phyloP scores from a whole-genome alignment of 1,140 invertebrate species.

The Aphidius gifuensis region DNA sequence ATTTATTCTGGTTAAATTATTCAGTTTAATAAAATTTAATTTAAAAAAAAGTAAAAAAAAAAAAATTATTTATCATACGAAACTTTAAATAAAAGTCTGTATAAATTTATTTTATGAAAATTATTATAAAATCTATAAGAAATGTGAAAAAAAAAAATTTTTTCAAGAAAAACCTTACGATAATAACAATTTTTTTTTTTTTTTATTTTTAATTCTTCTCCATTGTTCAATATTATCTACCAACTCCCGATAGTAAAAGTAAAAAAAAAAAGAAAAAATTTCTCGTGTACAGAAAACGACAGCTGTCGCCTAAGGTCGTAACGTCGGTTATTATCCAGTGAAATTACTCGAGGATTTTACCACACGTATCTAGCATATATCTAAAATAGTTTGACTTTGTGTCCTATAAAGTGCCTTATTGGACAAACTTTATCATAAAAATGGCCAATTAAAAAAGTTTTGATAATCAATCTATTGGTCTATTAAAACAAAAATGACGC shows the following conservation, averaged over 20 bases:
- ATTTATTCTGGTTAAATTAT: no score
- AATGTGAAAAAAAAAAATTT: no score
- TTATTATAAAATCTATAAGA: no score
- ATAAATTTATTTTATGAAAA: no score
- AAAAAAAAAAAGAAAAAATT: slow-evolving; percentile 2
- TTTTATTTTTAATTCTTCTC: neutral
- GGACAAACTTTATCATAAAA: slow-evolving; percentile 14
- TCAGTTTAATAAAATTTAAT: no score
- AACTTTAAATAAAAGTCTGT: no score
- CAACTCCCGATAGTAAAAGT: slow-evolving; percentile 5
- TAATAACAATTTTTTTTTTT: slow-evolving; percentile 1
- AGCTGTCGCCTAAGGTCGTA: slow-evolving; percentile 13
- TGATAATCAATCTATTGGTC: slow-evolving; percentile 15
- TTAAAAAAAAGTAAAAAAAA: no score
- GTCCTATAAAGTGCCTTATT: slow-evolving; percentile 2
- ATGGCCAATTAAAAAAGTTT: slow-evolving; percentile 14
- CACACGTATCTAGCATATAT: slow-evolving; percentile 3
- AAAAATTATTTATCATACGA: no score
- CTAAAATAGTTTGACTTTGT: slow-evolving; percentile 1
- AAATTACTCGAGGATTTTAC: slow-evolving; percentile 20
- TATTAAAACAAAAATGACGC: neutral
- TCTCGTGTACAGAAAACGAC: slow-evolving; percentile 1
- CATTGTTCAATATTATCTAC: neutral
- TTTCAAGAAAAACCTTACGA: no score
- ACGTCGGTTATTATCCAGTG: slow-evolving; percentile 12